Percentiles rank a stretch among this genome's conserved stretches.
Conservation (phyloP, 2,113 vertebrate genomes). For the Bubo scandiacus region DNA sequence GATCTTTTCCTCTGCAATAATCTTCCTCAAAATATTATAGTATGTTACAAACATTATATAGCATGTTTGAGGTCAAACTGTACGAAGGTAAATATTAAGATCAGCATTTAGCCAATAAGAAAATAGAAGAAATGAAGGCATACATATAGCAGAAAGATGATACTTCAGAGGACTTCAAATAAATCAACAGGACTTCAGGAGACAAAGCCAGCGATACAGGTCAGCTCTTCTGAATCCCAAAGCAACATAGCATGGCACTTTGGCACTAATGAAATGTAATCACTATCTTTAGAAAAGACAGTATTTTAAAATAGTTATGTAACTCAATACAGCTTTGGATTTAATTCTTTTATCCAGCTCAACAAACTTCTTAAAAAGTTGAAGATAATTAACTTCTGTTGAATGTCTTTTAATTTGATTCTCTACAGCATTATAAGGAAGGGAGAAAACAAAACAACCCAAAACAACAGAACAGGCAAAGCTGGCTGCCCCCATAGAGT, state of each 20-base stretch:
- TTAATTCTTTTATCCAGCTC: background rate
- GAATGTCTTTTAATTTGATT: background rate
- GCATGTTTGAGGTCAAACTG: background rate
- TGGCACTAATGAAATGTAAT: background rate
- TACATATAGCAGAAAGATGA: background rate
- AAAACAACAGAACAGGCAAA: background rate
- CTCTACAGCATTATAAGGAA: background rate
- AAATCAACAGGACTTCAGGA: background rate
- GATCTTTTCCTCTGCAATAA: background rate
- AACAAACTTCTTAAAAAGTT: background rate
- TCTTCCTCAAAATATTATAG: background rate
- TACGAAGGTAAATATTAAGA: background rate
- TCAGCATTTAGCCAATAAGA: background rate
- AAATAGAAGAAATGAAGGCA: background rate
- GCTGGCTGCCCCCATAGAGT: background rate
- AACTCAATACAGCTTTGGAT: background rate
- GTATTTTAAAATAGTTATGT: background rate
- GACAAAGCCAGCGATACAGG: background rate
- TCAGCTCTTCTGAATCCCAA: background rate
- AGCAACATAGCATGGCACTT: background rate
- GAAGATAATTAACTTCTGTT: background rate
- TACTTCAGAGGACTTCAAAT: background rate
- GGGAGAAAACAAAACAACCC: background rate
- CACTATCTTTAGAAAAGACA: background rate
- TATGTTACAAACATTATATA: background rate